phyloP scores from a whole-genome alignment of 2,797 vertebrate genomes.

The Acanthurus leucopareius region DNA sequence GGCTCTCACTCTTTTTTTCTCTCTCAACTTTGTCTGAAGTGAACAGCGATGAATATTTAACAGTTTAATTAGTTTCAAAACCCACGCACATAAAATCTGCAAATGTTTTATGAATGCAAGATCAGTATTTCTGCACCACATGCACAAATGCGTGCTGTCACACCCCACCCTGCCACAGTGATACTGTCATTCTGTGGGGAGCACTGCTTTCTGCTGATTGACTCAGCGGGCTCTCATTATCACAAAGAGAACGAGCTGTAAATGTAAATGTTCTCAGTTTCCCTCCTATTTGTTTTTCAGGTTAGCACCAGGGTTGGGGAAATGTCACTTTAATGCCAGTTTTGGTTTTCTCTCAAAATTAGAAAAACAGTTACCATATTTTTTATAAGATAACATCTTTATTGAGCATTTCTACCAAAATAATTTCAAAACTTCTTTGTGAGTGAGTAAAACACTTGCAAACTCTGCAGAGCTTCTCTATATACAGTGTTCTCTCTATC shows the following conservation, averaged over 20 bases:
- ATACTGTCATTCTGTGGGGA: too few species aligned
- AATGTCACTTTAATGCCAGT: slow-evolving; percentile 47
- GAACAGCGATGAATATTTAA: too few species aligned
- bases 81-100: too few species aligned
- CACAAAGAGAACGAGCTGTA: slow-evolving; percentile 53
- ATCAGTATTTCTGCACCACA: too few species aligned
- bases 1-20: too few species aligned
- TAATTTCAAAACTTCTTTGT: slow-evolving; percentile 23
- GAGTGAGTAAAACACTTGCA: slow-evolving; percentile 14
- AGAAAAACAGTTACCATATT: slow-evolving; percentile 8
- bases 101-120: too few species aligned
- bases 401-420: slow-evolving; percentile 34
- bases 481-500: slow-evolving; percentile 2
- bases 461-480: slow-evolving; percentile 12
- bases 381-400: slow-evolving; percentile 39
- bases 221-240: slow-evolving; percentile 73
- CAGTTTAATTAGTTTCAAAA: too few species aligned
- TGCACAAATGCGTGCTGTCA: too few species aligned
- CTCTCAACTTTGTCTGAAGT: too few species aligned
- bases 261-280: slow-evolving; percentile 55
- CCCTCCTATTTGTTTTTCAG: slow-evolving; percentile 59
- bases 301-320: slow-evolving; percentile 28
- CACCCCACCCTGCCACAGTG: too few species aligned
- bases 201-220: slow-evolving; percentile 70
- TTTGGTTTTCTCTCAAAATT: slow-evolving; percentile 35